Evolutionary conservation across 2,797 vertebrate species (phyloP).

Genomic region (Acropternis orthonyx): DNA sequence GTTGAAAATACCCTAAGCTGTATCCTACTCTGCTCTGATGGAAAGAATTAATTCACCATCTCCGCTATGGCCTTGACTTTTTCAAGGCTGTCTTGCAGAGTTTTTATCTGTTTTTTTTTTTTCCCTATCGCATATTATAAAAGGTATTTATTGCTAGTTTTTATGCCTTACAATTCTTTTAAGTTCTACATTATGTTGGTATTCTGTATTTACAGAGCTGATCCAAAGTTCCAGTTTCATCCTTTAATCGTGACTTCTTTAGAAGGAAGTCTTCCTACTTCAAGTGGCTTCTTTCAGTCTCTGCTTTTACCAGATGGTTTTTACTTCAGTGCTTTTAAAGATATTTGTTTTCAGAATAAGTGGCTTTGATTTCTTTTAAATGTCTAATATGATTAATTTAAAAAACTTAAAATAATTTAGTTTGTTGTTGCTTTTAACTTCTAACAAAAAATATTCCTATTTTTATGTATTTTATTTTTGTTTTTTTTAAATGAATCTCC

Average conservation of each 20-base stretch:
- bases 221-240: background rate
- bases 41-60: background rate
- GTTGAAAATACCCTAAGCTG: background rate
- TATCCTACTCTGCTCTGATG: background rate
- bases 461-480: background rate
- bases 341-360: background rate
- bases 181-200: background rate
- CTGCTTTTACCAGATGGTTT: background rate
- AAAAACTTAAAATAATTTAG: background rate
- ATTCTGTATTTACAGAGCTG: background rate
- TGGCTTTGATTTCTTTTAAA: background rate
- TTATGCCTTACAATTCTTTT: background rate
- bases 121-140: background rate
- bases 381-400: background rate
- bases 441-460: background rate
- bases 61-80: background rate
- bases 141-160: background rate
- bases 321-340: background rate
- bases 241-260: background rate
- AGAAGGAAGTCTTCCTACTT: background rate
- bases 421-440: background rate
- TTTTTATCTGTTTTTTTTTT: background rate
- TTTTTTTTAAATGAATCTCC: background rate
- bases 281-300: background rate
- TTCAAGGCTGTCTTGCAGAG: background rate